Percentiles rank a stretch among this genome's conserved stretches.
Evolutionary conservation across 2,797 vertebrate species (phyloP).

Genomic region (Platalea minor): DNA sequence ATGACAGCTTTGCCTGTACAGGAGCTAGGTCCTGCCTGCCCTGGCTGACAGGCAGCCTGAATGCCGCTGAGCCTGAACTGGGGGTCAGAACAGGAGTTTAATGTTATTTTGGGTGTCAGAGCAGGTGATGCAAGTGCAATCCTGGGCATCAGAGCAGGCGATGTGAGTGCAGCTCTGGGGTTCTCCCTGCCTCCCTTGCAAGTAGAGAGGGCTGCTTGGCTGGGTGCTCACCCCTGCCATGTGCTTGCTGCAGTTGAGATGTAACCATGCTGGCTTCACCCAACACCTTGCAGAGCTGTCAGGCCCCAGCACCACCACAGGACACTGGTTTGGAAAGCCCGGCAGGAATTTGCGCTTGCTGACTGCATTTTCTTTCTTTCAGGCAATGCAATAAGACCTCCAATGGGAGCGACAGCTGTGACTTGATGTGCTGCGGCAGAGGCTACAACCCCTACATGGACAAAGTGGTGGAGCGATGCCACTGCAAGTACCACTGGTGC

Average conservation of each 20-base stretch:
- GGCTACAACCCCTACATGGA: conserved; percentile 98
- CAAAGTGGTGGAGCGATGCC: conserved; percentile 93
- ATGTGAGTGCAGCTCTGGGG: neutral
- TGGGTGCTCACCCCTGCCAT: neutral
- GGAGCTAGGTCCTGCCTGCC: neutral
- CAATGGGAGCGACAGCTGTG: conserved; percentile 94
- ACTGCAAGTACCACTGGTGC: conserved; percentile 99
- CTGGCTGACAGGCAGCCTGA: neutral
- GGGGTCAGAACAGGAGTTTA: neutral
- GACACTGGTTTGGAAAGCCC: neutral
- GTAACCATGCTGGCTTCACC: neutral
- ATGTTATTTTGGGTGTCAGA: neutral
- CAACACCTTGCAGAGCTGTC: neutral
- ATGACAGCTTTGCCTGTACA: rapidly evolving
- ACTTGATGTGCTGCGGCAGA: conserved; percentile 98
- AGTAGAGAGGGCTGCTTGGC: neutral
- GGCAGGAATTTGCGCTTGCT: neutral
- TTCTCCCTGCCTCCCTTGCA: neutral
- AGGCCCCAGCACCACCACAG: neutral
- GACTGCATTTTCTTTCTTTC: neutral
- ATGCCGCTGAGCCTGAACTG: rapidly evolving
- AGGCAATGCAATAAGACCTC: conserved; percentile 99
- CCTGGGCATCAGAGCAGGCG: neutral
- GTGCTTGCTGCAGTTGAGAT: neutral
- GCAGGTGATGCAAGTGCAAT: neutral